Conservation (phyloP, 2,797 vertebrate genomes). For the Lagorchestes hirsutus region DNA sequence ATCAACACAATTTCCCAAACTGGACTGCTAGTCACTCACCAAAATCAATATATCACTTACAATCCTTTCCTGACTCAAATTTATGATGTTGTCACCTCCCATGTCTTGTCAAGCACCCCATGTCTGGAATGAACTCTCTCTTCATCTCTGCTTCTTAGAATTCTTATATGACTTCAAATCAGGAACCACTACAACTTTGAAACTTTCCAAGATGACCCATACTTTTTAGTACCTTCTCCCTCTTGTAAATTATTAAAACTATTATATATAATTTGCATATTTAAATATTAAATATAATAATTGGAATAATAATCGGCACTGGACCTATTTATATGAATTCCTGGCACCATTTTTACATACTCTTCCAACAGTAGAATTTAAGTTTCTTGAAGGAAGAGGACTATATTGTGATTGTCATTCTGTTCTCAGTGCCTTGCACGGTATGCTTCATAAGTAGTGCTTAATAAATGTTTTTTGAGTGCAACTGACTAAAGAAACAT, state of each 20-base stretch:
- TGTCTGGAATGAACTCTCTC: background rate
- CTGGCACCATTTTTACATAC: background rate
- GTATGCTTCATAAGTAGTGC: background rate
- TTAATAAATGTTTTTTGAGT: slow-evolving; percentile 1
- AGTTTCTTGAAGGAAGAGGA: background rate
- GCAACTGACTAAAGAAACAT: background rate
- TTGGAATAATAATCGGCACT: too few species aligned
- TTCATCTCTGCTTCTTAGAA: background rate
- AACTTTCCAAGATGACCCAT: background rate
- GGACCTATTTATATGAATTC: background rate
- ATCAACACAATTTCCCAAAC: background rate
- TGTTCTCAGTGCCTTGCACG: background rate
- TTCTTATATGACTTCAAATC: background rate
- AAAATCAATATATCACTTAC: background rate
- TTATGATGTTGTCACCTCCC: background rate
- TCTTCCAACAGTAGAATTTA: background rate
- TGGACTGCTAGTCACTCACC: background rate
- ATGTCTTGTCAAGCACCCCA: background rate
- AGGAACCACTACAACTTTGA: background rate
- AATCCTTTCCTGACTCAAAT: background rate
- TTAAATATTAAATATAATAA: too few species aligned
- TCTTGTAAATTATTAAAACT: background rate
- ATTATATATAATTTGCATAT: too few species aligned
- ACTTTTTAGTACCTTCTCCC: background rate
- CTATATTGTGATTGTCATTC: background rate